A percentile compares a stretch with the other conserved stretches of the same genome.
Conservation (phyloP, 1,140 invertebrate genomes). For the Hyposmocoma kahamanoa region DNA sequence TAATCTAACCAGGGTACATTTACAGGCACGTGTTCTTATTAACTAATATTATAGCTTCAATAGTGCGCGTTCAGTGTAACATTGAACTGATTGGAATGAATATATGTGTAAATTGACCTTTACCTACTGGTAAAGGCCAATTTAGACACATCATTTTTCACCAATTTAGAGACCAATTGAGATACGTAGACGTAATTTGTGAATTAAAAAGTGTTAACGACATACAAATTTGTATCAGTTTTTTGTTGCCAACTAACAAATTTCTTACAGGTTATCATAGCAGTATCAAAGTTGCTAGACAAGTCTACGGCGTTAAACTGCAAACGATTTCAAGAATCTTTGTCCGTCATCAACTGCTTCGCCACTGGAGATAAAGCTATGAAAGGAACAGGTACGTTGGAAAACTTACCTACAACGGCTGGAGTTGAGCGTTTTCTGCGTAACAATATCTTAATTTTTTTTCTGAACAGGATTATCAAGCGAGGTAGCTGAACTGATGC, state of each 20-base stretch:
- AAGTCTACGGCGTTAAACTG: slow-evolving; percentile 91
- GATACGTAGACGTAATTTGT: too few species aligned
- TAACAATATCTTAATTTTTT: slow-evolving; percentile 13
- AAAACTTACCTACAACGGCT: too few species aligned
- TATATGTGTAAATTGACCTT: too few species aligned
- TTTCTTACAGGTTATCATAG: slow-evolving; percentile 84
- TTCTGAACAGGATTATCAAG: slow-evolving; percentile 87
- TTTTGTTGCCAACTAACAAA: not conserved
- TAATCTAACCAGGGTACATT: slow-evolving; percentile 88
- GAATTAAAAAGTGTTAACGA: too few species aligned
- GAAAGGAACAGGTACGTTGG: slow-evolving; percentile 86
- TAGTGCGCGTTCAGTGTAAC: too few species aligned
- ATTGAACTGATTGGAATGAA: too few species aligned
- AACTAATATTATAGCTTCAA: slow-evolving; percentile 4
- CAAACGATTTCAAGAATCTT: slow-evolving; percentile 91
- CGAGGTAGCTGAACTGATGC: slow-evolving; percentile 94
- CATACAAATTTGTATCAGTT: not conserved
- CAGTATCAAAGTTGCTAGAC: slow-evolving; percentile 92
- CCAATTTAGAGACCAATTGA: too few species aligned
- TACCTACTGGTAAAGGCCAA: too few species aligned
- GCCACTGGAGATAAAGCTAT: slow-evolving; percentile 94
- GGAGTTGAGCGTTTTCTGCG: too few species aligned
- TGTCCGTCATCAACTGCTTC: slow-evolving; percentile 94
- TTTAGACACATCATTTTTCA: too few species aligned
- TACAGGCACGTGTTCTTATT: slow-evolving; percentile 83